Base-by-base conservation (phyloP, 2,888 invertebrate species). In the Dynastes hyllus region DNA sequence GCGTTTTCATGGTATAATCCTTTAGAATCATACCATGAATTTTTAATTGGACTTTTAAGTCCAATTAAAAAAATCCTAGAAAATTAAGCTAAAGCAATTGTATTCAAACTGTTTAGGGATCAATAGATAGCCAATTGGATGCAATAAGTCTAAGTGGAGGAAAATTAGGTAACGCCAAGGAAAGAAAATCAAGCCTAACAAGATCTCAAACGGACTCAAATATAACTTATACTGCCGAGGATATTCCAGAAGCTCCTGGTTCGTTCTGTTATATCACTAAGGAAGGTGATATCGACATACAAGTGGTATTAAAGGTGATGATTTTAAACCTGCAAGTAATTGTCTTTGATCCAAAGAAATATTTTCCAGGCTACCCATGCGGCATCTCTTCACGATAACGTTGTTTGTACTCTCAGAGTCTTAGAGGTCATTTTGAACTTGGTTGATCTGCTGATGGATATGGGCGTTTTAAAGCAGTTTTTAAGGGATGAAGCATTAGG, bases 381-480 rank as follows among this genome's bases (percentile, higher is more conserved):
- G 78, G 94, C 97, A 9, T 94, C 96, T 0, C 92, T 96, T 82
- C 93, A 97, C 87, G 97, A 98, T 86, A 93, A 93, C 81, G 93
- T 93, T 80, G 94, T 94, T 84, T 96, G 96, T 85, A 96, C 97
- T 0, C 90, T 97, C 29, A 92, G 98, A 32, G 96, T 99, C 2
- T 95, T 98, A 88, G 98, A 98, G 89, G 95, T 96, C 1, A 95
- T 98, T 85, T 89, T 99, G 22, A 98, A 98, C 88, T 91, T 99
- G 77, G 93, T 98, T 4, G 98, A 98, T 86, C 92, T 97, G 0
- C 89, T 99, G 1, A 93, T 99, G 90, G 97, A 98, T 85, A 93
- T 98, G 88, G 97, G 96, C 0, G 94, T 97, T 0, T 90, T 96
- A 80, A 95, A 94, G 84, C 90, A 90, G 81, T 90, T 89, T 78